phyloP scores from a whole-genome alignment of 2,113 vertebrate genomes.

The Hucho hucho region DNA sequence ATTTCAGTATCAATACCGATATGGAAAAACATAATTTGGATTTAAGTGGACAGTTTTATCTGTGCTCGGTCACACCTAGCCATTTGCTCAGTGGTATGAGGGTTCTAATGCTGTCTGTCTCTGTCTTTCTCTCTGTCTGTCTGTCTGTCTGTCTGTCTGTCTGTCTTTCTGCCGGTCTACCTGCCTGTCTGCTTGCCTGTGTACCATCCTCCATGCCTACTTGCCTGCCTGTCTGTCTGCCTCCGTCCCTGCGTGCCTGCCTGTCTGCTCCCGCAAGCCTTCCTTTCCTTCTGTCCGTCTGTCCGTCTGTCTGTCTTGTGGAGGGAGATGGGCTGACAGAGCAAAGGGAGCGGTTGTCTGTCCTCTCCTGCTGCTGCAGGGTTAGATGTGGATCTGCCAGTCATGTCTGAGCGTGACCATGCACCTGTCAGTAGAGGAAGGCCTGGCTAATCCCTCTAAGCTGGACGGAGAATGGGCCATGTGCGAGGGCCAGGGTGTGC shows the following conservation, averaged over 20 bases:
- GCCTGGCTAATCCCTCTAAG: constrained; percentile 55
- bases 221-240: neutral
- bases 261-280: too few relatives aligned
- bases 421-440: constrained; percentile 65
- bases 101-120: neutral
- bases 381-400: neutral
- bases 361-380: constrained; percentile 13
- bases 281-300: too few relatives aligned
- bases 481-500: constrained; percentile 21
- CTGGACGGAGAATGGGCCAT: constrained; percentile 40
- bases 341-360: constrained; percentile 19
- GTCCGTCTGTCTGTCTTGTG: neutral
- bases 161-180: neutral
- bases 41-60: constrained; percentile 28
- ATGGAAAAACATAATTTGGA: constrained; percentile 28
- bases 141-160: too few relatives aligned
- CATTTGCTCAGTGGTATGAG: neutral
- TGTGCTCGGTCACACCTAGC: constrained; percentile 4
- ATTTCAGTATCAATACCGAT: constrained; percentile 39
- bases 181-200: neutral
- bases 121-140: neutral
- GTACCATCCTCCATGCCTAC: neutral
- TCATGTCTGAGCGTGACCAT: constrained; percentile 45
- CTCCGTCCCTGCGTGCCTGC: too few relatives aligned
- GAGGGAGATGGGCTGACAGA: neutral